These are phyloP conservation scores for Gymnoscelis rufifasciata DNA, from an alignment of 2,888 invertebrate genomes.

Conservation along the genomic window DNA sequence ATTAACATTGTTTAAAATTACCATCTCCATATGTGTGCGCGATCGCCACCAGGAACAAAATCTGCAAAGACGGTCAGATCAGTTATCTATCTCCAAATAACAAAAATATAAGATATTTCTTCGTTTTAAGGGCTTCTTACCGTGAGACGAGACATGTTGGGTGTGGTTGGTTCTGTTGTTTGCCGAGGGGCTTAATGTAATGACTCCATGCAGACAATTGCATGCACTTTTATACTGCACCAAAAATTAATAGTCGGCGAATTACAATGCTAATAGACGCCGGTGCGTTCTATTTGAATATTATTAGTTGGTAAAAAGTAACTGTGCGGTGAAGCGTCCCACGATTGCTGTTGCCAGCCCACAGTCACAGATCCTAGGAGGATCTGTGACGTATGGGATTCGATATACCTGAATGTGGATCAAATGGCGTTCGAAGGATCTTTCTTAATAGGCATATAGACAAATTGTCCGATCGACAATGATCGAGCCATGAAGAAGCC, in stretches of 20 bases:
- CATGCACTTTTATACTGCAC: slow-evolving; percentile 70
- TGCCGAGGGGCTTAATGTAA: slow-evolving; percentile 51
- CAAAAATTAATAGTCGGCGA: slow-evolving; percentile 66
- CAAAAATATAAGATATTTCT: not conserved
- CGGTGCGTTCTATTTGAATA: slow-evolving; percentile 68
- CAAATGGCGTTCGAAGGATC: too few species aligned
- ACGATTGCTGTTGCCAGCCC: slow-evolving; percentile 9
- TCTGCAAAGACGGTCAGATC: slow-evolving; percentile 44
- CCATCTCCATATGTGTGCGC: slow-evolving; percentile 65
- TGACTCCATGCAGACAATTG: slow-evolving; percentile 47
- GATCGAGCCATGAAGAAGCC: too few species aligned
- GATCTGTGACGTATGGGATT: too few species aligned
- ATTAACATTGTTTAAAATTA: slow-evolving; percentile 30
- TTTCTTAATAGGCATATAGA: too few species aligned
- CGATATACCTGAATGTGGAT: too few species aligned
- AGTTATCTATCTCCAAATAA: not conserved
- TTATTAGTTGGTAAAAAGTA: slow-evolving; percentile 54
- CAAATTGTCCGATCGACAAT: too few species aligned
- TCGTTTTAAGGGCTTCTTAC: slow-evolving; percentile 42
- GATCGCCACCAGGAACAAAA: slow-evolving; percentile 68
- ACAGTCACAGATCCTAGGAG: too few species aligned
- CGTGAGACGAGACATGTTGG: slow-evolving; percentile 68
- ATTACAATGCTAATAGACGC: slow-evolving; percentile 68
- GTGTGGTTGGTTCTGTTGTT: slow-evolving; percentile 34
- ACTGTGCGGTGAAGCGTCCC: slow-evolving; percentile 24